Evolutionary conservation across 2,888 invertebrate genomes (phyloP), one percentile per base, ranked within the genome.

Genomic region (Torymus tubicola): DNA sequence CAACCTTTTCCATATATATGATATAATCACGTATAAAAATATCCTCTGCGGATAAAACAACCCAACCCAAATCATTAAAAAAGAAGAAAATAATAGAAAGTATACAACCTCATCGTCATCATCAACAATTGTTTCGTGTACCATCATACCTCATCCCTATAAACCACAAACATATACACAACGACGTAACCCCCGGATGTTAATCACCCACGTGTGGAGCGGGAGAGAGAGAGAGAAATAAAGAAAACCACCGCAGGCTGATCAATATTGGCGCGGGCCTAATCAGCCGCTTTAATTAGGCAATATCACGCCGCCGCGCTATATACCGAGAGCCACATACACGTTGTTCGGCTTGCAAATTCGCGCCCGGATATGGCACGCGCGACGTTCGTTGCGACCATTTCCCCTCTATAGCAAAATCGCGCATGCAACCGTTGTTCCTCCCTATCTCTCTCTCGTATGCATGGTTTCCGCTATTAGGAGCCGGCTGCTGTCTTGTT

Each of bases 281-380:
- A 64, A 42, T 50, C 24, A 53, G 61, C 5, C 31, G 57, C 78
- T 78, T 78, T 72, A 72, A 78, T 72, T 60, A 72, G 65, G 58
- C 72, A 72, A 78, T 78, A 72, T 58, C 55, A 13, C 16, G 53
- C 52, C n/a, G 63, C 53, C 21, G 64, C n/a, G 63, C 21, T 21
- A 21, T 21, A 21, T 21, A 2, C 21, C 21, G 21, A 1, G 21
- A 1, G 21, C 57, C 64, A 16, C 52, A 8, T 53, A n/a, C n/a
- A n/a, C n/a, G n/a, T n/a, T n/a, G 72, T 42, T 42, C 42, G 42
- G 42, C 42, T 42, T 42, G 42, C 42, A 42, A 72, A 50, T 73
- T 73, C 58, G 58, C 2, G 14, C 42, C 68, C 69, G 64, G 69
- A 76, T 76, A 69, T 69, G 76, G 69, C 69, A 68, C 58, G 58